phyloP scores from a whole-genome alignment of 2,113 vertebrate species.

The Haplotaxodon microlepis region DNA sequence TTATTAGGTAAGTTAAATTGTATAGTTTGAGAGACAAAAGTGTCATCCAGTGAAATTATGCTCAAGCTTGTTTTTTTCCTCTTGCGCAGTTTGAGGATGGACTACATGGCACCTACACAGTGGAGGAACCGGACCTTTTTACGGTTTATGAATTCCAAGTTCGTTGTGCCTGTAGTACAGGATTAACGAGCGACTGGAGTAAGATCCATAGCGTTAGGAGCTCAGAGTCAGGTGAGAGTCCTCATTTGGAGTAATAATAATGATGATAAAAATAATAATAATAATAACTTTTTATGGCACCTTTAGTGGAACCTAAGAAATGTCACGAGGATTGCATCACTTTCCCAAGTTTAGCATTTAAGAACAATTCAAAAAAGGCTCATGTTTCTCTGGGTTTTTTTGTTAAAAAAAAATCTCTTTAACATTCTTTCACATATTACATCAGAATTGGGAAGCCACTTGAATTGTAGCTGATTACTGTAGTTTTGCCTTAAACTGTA shows the following conservation, averaged over 20 bases:
- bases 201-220: conserved; percentile 15
- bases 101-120: not conserved
- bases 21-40: not conserved
- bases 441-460: not conserved
- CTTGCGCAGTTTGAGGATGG: not conserved
- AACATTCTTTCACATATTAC: not conserved
- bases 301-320: not conserved
- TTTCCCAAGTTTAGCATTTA: not conserved
- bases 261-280: not conserved
- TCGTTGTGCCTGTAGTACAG: conserved; percentile 48
- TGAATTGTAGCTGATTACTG: not conserved
- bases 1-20: not conserved
- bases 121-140: conserved; percentile 4
- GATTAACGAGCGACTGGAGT: conserved; percentile 70
- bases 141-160: conserved; percentile 65
- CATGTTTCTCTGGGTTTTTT: not conserved
- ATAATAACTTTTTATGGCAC: not conserved
- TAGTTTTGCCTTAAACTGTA: not conserved
- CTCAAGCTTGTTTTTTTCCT: not conserved
- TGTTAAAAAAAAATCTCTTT: not conserved
- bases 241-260: not conserved
- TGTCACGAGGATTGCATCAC: not conserved
- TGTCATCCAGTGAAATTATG: not conserved
- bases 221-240: conserved; percentile 57
- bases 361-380: not conserved